Evolutionary conservation across 1,140 invertebrate species (phyloP).

Genomic region (Mizuhopecten yessoensis): DNA sequence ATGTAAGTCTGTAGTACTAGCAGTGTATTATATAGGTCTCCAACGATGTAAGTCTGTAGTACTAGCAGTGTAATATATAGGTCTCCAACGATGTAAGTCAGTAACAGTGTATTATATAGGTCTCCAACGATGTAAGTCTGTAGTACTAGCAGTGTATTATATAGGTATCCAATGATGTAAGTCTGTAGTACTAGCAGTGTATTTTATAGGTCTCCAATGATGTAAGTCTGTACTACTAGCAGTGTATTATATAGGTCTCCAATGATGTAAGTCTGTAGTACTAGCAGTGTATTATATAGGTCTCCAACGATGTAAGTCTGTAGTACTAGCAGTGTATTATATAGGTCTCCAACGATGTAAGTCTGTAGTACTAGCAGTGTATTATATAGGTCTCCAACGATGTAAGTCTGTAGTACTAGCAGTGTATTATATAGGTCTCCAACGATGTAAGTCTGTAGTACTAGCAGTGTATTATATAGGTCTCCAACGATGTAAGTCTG

Average conservation of each 20-base stretch:
- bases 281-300: neutral
- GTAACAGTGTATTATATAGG: neutral
- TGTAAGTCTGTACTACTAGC: neutral
- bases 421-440: no score
- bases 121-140: slow-evolving; percentile 61
- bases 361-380: neutral
- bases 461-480: no score
- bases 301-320: slow-evolving; percentile 62
- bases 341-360: neutral
- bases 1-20: neutral
- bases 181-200: neutral
- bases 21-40: slow-evolving; percentile 41
- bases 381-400: neutral
- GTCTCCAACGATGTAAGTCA: neutral
- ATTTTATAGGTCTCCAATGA: neutral
- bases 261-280: neutral
- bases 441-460: no score
- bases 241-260: neutral
- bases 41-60: slow-evolving; percentile 61
- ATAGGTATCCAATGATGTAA: neutral
- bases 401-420: neutral
- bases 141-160: neutral
- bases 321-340: neutral
- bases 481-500: no score
- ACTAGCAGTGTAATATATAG: neutral